phyloP scores from a whole-genome alignment of 2,113 vertebrate species.

The Tetrao urogallus region DNA sequence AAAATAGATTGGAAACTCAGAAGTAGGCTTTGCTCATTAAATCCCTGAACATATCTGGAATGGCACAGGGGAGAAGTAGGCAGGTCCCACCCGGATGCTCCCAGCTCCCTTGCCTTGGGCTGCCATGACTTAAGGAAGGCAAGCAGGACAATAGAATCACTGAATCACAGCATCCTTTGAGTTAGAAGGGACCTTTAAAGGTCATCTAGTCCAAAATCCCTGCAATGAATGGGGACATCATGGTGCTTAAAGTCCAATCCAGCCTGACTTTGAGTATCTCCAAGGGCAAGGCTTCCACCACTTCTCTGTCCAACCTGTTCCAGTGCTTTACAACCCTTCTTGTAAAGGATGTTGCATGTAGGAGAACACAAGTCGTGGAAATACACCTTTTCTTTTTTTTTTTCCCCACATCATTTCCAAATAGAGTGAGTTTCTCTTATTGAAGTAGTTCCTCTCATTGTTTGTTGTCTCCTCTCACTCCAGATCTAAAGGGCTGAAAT shows the following conservation, averaged over 20 bases:
- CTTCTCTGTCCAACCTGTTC: no score
- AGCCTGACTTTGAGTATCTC: no score
- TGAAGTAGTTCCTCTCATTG: neutral
- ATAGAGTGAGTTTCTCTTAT: neutral
- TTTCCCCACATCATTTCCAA: neutral
- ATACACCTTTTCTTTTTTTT: neutral
- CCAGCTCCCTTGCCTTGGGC: neutral
- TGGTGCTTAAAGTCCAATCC: no score
- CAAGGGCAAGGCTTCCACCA: no score
- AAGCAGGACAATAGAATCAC: neutral
- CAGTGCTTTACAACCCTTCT: no score
- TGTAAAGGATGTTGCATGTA: no score
- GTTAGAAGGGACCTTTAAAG: no score
- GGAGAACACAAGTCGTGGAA: no score
- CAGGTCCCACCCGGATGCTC: neutral
- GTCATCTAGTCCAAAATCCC: no score
- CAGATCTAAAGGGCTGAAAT: neutral
- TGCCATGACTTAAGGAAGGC: neutral
- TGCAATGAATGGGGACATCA: no score
- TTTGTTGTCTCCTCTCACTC: neutral
- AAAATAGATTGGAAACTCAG: neutral
- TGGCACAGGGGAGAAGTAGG: neutral
- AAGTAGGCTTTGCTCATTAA: conserved; percentile 22
- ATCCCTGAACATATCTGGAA: neutral
- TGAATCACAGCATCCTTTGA: no score